A percentile compares a stretch with the other conserved stretches of the same genome.
Evolutionary conservation across 2,113 vertebrate genomes (phyloP).

Genomic region (Microcebus jonahi): DNA sequence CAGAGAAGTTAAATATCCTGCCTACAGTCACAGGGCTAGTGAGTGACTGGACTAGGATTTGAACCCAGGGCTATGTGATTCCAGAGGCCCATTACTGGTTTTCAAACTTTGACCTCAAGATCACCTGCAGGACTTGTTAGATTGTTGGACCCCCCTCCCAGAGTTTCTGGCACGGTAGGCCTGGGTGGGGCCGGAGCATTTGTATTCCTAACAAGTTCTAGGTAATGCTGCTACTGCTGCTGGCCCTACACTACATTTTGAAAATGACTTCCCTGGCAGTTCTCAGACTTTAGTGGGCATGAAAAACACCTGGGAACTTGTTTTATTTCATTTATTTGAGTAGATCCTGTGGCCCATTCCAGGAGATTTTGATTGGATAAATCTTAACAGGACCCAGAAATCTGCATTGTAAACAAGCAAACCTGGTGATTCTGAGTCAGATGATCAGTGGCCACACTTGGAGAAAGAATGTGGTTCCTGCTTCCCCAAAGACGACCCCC

Average conservation of each 20-base stretch:
- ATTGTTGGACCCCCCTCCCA: not conserved
- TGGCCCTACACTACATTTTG: not conserved
- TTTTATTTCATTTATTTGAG: not conserved
- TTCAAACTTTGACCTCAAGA: not conserved
- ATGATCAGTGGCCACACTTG: not conserved
- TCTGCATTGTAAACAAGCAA: not conserved
- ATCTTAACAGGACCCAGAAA: not conserved
- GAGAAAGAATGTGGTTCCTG: not conserved
- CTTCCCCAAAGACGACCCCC: too few species aligned
- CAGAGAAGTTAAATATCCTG: not conserved
- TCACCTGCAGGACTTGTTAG: not conserved
- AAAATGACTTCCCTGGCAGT: rapidly evolving
- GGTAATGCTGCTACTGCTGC: not conserved
- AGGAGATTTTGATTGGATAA: not conserved
- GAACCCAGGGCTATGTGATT: not conserved
- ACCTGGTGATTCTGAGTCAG: not conserved
- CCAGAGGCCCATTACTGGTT: not conserved
- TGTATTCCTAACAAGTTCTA: not conserved
- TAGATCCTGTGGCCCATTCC: not conserved
- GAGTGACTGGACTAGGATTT: not conserved
- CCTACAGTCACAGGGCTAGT: not conserved
- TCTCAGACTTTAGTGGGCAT: not conserved
- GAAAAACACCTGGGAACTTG: not conserved
- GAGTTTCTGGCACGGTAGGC: not conserved
- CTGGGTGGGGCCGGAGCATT: rapidly evolving